A percentile compares a stretch with the other conserved stretches of the same genome.
These are phyloP conservation scores for Octopus bimaculoides DNA, from an alignment of 1,140 invertebrate genomes.

Conservation along the genomic window DNA sequence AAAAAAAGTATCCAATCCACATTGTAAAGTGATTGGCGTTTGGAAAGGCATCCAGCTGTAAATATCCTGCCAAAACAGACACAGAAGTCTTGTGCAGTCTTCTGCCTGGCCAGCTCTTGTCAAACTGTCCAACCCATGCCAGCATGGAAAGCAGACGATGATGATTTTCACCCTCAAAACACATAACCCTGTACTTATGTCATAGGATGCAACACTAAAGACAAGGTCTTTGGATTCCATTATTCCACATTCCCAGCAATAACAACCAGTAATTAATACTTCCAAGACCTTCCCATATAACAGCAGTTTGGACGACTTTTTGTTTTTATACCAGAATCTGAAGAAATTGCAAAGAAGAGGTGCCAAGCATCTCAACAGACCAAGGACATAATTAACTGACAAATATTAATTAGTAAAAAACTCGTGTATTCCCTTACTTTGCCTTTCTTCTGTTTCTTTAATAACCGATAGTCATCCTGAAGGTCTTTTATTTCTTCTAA, in stretches of 20 bases:
- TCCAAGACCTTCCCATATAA: neutral
- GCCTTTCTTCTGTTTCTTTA: slow-evolving; percentile 86
- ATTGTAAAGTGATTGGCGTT: no score
- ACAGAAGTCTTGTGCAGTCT: no score
- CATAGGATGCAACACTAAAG: no score
- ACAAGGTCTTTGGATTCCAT: no score
- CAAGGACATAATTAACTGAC: neutral
- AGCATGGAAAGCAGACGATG: no score
- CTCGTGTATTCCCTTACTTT: slow-evolving; percentile 60
- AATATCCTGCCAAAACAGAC: no score
- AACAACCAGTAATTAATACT: neutral
- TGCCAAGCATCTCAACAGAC: neutral
- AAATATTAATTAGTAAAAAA: neutral
- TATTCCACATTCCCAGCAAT: neutral
- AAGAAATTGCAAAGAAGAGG: neutral
- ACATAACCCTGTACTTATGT: no score
- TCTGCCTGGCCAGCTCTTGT: no score
- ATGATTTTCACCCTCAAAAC: no score
- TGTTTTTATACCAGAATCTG: neutral
- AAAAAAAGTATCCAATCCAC: no score
- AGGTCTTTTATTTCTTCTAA: slow-evolving; percentile 75
- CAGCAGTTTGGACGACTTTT: neutral
- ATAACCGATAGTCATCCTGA: slow-evolving; percentile 75
- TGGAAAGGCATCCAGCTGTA: no score
- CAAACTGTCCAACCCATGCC: no score